Base-by-base conservation (phyloP, 1,140 invertebrate genomes). In the Plectus sambesii region DNA sequence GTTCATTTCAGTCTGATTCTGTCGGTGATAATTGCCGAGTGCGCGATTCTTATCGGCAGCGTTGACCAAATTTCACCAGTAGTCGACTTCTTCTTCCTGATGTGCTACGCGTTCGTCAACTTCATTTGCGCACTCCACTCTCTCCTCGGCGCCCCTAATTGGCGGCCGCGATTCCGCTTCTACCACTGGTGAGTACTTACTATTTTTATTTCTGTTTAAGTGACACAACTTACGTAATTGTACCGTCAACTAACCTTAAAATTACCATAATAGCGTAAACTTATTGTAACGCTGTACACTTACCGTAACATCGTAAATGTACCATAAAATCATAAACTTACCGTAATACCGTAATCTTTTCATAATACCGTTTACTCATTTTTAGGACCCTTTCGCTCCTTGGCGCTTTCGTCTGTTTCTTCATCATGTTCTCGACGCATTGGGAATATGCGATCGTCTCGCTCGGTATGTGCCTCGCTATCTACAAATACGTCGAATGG, bases 401-500 rank as follows among this genome's bases (percentile, higher is more conserved):
- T 42, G 94, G 92, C n/a, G 73, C 97, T 48, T 76, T 80, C 0
- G 76, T 99, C 8, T 97, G 92, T 72, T 83, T 99, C 62, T 85
- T 88, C 6, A 86, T 99, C 51, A 99, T 99, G 94, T 98, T 99
- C 70, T 94, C 97, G 82, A 89, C 89, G 1, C 92, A 87, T 49
- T 97, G 92, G 90, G 94, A 92, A 70, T 97, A 94, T 67, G 90
- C 94, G 2, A 74, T 97, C 2, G 72, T 92, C 22, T 90, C 92
- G 19, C 88, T 97, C 79, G 82, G 81, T 27, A 83, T 99, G 77
- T 94, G 93, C 37, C 81, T 84, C 12, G 73, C 54, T 5, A 93
- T 99, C 63, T 99, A 99, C 76, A 99, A 98, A 73, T 99, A 99
- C 71, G 98, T 99, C 63, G 92, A 99, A 77, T 99, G 94, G 69